These are phyloP conservation scores for Axea sp. DNA, from an alignment of 2,888 invertebrate species.

Conservation along the genomic window DNA sequence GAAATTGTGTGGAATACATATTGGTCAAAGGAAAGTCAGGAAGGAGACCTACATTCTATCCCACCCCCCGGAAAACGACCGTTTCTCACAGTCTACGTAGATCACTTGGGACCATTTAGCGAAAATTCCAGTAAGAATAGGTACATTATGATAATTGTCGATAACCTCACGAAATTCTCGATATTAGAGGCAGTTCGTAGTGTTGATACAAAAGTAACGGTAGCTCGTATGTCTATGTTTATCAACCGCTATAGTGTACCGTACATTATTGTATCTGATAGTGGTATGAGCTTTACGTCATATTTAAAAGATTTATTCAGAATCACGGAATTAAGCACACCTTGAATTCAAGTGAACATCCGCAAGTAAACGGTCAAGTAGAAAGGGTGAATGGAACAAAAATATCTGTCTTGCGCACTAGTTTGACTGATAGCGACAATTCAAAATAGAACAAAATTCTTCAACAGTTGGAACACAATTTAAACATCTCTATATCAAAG, in stretches of 20 bases:
- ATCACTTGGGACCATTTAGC: constrained; percentile 59
- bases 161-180: constrained; percentile 62
- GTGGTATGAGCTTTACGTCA: constrained; percentile 61
- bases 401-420: constrained; percentile 45
- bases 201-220: constrained; percentile 1
- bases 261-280: constrained; percentile 61
- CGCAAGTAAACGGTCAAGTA: constrained; percentile 43
- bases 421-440: constrained; percentile 21
- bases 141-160: constrained; percentile 56
- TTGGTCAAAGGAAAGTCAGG: constrained; percentile 44
- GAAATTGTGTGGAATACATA: constrained; percentile 62
- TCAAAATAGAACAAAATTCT: constrained; percentile 55
- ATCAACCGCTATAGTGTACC: constrained; percentile 59
- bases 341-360: constrained; percentile 40
- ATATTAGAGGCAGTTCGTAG: constrained; percentile 47
- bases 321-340: constrained; percentile 44
- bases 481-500: constrained; percentile 46
- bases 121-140: constrained; percentile 35
- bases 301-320: constrained; percentile 49
- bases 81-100: constrained; percentile 18
- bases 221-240: constrained; percentile 53
- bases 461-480: constrained; percentile 16
- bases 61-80: constrained; percentile 15
- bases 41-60: constrained; percentile 33
- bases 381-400: constrained; percentile 53